phyloP scores from a whole-genome alignment of 2,113 vertebrate genomes.

The Mola mola region DNA sequence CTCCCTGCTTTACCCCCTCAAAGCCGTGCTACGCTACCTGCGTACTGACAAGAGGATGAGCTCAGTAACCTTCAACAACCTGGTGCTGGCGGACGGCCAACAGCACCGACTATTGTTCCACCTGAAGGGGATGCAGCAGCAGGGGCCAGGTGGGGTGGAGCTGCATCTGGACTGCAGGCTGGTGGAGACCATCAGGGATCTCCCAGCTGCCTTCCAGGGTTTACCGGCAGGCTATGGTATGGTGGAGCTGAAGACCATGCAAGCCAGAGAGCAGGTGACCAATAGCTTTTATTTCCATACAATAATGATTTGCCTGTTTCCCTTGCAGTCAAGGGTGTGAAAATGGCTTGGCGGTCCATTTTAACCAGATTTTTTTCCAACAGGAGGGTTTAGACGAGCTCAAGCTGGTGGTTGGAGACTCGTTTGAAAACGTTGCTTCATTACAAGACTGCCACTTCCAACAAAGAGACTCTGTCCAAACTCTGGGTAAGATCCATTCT shows the following conservation, averaged over 20 bases:
- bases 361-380: constrained; percentile 35
- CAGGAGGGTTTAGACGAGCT: constrained; percentile 92
- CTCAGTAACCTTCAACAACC: constrained; percentile 91
- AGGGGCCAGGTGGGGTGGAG: constrained; percentile 81
- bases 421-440: constrained; percentile 88
- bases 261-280: constrained; percentile 86
- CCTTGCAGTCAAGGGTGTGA: constrained; percentile 1
- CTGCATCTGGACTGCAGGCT: constrained; percentile 93
- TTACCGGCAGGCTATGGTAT: constrained; percentile 76
- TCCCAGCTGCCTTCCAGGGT: constrained; percentile 87
- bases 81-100: constrained; percentile 91
- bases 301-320: constrained; percentile 1
- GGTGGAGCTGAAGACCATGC: constrained; percentile 88
- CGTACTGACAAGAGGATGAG: constrained; percentile 89
- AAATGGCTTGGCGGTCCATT: constrained; percentile 7
- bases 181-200: constrained; percentile 86
- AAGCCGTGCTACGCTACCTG: constrained; percentile 90
- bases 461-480: constrained; percentile 90
- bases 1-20: neutral
- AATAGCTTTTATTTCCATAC: constrained; percentile 30
- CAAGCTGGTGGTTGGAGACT: constrained; percentile 91
- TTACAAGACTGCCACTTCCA: constrained; percentile 95
- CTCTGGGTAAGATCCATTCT: constrained; percentile 82
- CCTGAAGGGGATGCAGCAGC: constrained; percentile 86
- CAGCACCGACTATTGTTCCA: constrained; percentile 90